A percentile compares a stretch with the other conserved stretches of the same genome.
phyloP scores from a whole-genome alignment of 2,888 invertebrate genomes.

The Caenorhabditis sulstoni region DNA sequence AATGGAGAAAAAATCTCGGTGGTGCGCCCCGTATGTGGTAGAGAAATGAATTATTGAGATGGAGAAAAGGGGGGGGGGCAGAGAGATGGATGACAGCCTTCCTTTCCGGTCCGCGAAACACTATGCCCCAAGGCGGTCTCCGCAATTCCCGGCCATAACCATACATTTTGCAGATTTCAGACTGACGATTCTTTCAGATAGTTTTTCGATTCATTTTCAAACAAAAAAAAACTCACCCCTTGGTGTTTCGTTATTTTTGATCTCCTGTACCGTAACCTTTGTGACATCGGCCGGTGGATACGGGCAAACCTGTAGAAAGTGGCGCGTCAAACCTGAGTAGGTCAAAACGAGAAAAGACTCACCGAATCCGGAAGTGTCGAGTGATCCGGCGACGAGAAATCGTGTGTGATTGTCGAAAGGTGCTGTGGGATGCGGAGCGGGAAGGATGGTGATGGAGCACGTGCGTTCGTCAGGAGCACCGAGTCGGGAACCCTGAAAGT shows the following conservation, averaged over 20 bases:
- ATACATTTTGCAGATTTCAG: neutral
- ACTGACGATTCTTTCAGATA: no score
- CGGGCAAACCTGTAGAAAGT: slow-evolving; percentile 74
- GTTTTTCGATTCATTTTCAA: neutral
- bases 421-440: slow-evolving; percentile 77
- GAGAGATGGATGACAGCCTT: slow-evolving; percentile 12
- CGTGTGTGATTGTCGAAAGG: slow-evolving; percentile 75
- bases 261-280: slow-evolving; percentile 80
- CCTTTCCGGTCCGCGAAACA: neutral
- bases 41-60: slow-evolving; percentile 38
- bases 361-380: slow-evolving; percentile 66
- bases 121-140: no score
- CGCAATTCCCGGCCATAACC: neutral
- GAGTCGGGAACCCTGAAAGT: slow-evolving; percentile 61
- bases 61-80: neutral
- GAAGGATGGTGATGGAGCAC: slow-evolving; percentile 77
- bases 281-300: slow-evolving; percentile 80
- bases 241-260: slow-evolving; percentile 77
- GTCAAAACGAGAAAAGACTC: slow-evolving; percentile 8
- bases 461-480: slow-evolving; percentile 64
- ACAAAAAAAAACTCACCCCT: slow-evolving; percentile 70
- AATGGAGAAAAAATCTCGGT: neutral
- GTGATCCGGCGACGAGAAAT: slow-evolving; percentile 73
- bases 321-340: neutral
- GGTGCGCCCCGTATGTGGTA: neutral